Evolutionary conservation across 1,140 invertebrate species (phyloP).

Genomic region (Globodera rostochiensis): DNA sequence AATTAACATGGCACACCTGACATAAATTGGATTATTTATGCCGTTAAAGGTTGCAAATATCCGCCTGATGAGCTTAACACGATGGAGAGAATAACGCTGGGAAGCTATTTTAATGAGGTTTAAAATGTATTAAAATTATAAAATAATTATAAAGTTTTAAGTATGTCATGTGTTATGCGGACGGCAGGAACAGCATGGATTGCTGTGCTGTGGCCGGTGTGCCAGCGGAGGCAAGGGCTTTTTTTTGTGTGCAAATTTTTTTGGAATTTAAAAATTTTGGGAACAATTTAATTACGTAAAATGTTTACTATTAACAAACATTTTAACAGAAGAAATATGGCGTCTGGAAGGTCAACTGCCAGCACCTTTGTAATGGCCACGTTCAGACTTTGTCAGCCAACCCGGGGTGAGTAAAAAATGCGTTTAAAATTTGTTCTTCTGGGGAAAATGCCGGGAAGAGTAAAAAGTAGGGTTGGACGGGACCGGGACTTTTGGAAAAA

Average conservation of each 20-base stretch:
- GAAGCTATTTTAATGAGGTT: background rate
- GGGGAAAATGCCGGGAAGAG: no score
- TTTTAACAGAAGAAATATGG: background rate
- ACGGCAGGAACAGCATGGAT: background rate
- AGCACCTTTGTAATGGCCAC: background rate
- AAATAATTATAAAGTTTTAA: background rate
- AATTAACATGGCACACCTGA: background rate
- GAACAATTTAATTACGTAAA: background rate
- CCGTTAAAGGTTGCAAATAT: background rate
- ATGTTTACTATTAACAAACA: background rate
- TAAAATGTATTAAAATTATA: background rate
- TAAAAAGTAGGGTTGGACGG: no score
- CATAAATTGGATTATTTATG: background rate
- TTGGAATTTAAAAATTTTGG: background rate
- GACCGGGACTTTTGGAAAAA: no score
- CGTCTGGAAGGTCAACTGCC: background rate
- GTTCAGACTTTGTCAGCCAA: background rate
- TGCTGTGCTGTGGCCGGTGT: background rate
- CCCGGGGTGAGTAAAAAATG: background rate
- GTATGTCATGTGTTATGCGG: constrained; percentile 8
- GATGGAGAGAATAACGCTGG: background rate
- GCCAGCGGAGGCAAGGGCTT: background rate
- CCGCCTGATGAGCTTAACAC: background rate
- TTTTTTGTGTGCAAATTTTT: background rate
- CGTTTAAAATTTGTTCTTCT: background rate